A percentile compares a stretch with the other conserved stretches of the same genome.
Conservation (phyloP, 2,797 vertebrate genomes). For the Sebastes ruberrimus region DNA sequence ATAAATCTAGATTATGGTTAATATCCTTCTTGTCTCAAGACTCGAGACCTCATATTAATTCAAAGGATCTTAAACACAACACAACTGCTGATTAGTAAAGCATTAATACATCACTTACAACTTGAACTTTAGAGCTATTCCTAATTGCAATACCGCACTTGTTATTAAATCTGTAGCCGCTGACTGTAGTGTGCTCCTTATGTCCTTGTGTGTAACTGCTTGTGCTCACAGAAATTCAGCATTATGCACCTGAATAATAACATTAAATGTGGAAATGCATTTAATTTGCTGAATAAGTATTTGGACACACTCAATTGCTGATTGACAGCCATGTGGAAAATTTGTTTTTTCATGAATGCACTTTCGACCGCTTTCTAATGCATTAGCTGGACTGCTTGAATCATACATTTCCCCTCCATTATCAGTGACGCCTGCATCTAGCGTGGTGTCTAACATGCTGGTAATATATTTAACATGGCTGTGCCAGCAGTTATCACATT, state of each 20-base stretch:
- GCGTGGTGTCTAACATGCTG: background rate
- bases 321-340: slow-evolving; percentile 30
- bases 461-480: slow-evolving; percentile 16
- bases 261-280: slow-evolving; percentile 29
- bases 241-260: slow-evolving; percentile 26
- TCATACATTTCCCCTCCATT: slow-evolving; percentile 39
- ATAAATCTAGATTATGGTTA: background rate
- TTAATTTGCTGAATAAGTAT: slow-evolving; percentile 37
- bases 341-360: slow-evolving; percentile 11
- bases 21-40: background rate
- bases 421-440: background rate
- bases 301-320: slow-evolving; percentile 11
- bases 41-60: background rate
- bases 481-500: background rate
- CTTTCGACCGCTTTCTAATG: slow-evolving; percentile 37
- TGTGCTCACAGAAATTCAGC: slow-evolving; percentile 3
- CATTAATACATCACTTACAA: background rate
- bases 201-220: background rate
- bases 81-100: background rate
- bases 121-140: background rate
- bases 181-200: background rate
- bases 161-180: background rate
- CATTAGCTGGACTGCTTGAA: slow-evolving; percentile 24
- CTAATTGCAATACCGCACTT: background rate
- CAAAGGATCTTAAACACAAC: background rate